phyloP scores from a whole-genome alignment of 2,113 vertebrate species.

The Oreochromis tanganicae region DNA sequence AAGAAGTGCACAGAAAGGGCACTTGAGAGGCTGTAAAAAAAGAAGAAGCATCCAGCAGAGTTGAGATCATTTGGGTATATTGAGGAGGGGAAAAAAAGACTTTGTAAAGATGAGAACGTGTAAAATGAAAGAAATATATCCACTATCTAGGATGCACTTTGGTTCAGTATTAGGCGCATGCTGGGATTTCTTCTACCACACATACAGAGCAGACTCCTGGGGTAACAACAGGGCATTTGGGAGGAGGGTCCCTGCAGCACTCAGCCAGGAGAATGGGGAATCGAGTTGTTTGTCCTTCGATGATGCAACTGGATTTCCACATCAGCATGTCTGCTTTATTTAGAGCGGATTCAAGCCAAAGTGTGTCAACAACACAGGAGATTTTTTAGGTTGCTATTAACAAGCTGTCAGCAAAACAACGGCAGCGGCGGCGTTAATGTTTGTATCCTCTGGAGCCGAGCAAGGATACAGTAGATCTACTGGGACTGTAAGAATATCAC shows the following conservation, averaged over 20 bases:
- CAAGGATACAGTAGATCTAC: neutral
- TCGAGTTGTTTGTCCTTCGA: conserved; percentile 16
- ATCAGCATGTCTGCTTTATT: neutral
- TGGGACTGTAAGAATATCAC: conserved; percentile 10
- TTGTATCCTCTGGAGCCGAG: neutral
- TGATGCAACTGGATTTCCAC: conserved; percentile 29
- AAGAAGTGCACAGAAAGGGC: neutral
- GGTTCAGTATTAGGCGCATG: neutral
- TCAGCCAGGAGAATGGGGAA: neutral
- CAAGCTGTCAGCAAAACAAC: conserved; percentile 14
- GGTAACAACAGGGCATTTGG: conserved; percentile 11
- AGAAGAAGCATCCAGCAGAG: neutral
- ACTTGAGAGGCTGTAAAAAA: neutral
- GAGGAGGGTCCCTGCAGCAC: conserved; percentile 6
- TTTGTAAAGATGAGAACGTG: neutral
- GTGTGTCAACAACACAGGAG: neutral
- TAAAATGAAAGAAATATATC: neutral
- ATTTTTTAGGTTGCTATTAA: neutral
- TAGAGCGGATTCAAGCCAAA: neutral
- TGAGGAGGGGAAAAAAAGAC: neutral
- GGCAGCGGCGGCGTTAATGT: neutral
- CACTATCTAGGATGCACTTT: neutral
- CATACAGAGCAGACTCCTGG: neutral
- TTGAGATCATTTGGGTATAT: neutral
- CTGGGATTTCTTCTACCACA: conserved; percentile 13